Percentiles rank a stretch among this genome's conserved stretches.
Evolutionary conservation across 2,797 vertebrate species (phyloP).

Genomic region (Anisognathus igniventris): DNA sequence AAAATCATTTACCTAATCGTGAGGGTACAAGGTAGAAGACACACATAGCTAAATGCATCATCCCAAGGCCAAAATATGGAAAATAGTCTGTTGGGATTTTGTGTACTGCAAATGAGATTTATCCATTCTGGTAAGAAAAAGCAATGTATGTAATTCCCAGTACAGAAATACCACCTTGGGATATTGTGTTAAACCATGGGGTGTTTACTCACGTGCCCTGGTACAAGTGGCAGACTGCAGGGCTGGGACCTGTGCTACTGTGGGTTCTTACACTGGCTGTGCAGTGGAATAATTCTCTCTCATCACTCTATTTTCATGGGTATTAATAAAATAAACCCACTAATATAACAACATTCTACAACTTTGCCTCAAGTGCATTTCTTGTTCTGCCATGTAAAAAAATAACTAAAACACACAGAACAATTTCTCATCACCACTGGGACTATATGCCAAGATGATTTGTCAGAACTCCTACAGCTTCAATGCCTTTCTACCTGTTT

Average conservation of each 20-base stretch:
- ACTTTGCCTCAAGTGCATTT: not conserved
- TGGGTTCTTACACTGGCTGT: not conserved
- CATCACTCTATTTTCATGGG: not conserved
- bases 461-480: not conserved
- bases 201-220: not conserved
- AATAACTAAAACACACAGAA: not conserved
- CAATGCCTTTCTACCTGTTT: not conserved
- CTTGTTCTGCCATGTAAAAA: not conserved
- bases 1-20: not conserved
- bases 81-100: not conserved
- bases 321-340: not conserved
- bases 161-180: not conserved
- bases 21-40: not conserved
- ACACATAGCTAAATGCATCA: not conserved
- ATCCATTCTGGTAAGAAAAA: not conserved
- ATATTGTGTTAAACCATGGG: not conserved
- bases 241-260: accelerated
- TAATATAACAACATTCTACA: not conserved
- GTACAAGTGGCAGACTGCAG: not conserved
- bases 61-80: not conserved
- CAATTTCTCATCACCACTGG: not conserved
- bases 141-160: not conserved
- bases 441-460: not conserved
- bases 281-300: not conserved
- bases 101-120: not conserved